A percentile compares a stretch with the other conserved stretches of the same genome.
Conservation (phyloP, 1,140 invertebrate genomes). For the Oryctes rhinoceros region DNA sequence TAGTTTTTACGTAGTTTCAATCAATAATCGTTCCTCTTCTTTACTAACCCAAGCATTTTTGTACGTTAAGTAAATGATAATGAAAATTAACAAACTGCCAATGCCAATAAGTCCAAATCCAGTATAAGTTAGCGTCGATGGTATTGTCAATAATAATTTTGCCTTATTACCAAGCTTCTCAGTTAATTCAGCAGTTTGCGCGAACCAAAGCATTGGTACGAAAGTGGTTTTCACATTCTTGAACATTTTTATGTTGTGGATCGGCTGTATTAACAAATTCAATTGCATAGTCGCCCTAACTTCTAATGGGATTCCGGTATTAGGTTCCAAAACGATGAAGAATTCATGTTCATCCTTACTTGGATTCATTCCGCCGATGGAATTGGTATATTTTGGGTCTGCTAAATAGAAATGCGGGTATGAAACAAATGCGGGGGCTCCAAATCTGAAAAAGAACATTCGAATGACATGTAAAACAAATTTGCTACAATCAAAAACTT, state of each 20-base stretch:
- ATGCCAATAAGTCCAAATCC: slow-evolving; percentile 64
- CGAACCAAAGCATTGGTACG: slow-evolving; percentile 80
- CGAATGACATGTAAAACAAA: not conserved
- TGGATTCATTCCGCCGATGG: slow-evolving; percentile 76
- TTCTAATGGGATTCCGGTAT: slow-evolving; percentile 72
- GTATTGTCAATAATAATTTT: slow-evolving; percentile 64
- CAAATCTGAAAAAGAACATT: slow-evolving; percentile 62
- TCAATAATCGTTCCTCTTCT: slow-evolving; percentile 52
- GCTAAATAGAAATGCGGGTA: slow-evolving; percentile 88
- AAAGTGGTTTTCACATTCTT: slow-evolving; percentile 65
- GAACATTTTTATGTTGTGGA: slow-evolving; percentile 67
- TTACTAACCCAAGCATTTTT: slow-evolving; percentile 59
- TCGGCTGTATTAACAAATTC: slow-evolving; percentile 72
- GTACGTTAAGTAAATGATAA: slow-evolving; percentile 61
- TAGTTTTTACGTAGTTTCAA: slow-evolving; percentile 23
- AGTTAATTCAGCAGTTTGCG: slow-evolving; percentile 71
- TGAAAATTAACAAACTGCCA: slow-evolving; percentile 62
- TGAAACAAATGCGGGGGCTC: slow-evolving; percentile 82
- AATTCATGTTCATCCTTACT: slow-evolving; percentile 74
- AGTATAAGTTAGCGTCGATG: slow-evolving; percentile 64
- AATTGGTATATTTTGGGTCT: slow-evolving; percentile 71
- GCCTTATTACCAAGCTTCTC: slow-evolving; percentile 66
- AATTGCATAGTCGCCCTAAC: slow-evolving; percentile 77
- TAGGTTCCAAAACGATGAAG: slow-evolving; percentile 75
- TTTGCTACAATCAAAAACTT: slow-evolving; percentile 34